Evolutionary conservation across 1,140 invertebrate genomes (phyloP).

Genomic region (Rhizoglyphus robini): DNA sequence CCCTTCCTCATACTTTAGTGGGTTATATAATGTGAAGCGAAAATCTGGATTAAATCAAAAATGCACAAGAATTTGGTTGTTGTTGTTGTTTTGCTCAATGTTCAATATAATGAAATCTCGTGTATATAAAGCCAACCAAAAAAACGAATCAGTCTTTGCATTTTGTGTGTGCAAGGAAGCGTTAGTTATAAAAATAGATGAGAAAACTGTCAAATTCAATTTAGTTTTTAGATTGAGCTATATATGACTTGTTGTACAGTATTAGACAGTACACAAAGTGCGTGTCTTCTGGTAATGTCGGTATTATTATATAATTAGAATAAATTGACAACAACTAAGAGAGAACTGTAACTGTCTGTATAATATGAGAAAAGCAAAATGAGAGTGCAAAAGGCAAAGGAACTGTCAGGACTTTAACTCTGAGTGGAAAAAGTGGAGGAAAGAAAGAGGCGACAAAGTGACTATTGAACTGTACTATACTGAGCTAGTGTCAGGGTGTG

Average conservation of each 20-base stretch:
- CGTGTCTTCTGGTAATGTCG: neutral
- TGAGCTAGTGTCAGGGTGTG: neutral
- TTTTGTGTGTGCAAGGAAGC: neutral
- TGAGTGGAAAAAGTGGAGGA: neutral
- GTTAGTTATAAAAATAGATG: neutral
- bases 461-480: neutral
- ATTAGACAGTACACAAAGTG: neutral
- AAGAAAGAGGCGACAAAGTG: neutral
- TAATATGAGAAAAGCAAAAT: neutral
- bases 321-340: constrained; percentile 8
- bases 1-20: too few species aligned
- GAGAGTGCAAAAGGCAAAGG: neutral
- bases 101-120: neutral
- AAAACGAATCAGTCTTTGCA: too few species aligned
- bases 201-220: constrained; percentile 10
- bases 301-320: constrained; percentile 7
- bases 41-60: neutral
- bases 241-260: too few species aligned
- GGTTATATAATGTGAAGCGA: too few species aligned
- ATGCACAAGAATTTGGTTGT: neutral
- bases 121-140: too few species aligned
- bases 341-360: too few species aligned
- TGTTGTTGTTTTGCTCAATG: neutral
- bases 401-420: neutral
- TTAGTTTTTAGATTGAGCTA: neutral